These are phyloP conservation scores for Cairina moschata DNA, from an alignment of 2,113 vertebrate genomes.

Conservation along the genomic window DNA sequence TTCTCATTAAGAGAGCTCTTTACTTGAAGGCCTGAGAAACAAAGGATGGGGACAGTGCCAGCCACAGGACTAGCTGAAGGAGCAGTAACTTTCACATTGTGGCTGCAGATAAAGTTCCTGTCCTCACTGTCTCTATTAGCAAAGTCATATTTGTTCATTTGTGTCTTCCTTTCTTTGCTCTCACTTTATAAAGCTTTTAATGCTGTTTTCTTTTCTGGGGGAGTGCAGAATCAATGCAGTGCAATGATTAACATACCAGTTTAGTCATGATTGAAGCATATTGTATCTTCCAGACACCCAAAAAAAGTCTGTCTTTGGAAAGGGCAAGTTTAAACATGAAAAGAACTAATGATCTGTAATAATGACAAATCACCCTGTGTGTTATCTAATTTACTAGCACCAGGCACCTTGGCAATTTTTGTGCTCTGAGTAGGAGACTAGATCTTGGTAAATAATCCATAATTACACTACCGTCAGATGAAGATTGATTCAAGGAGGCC, in stretches of 20 bases:
- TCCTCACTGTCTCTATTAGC: background rate
- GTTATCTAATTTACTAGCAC: slow-evolving; percentile 58
- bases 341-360: slow-evolving; percentile 57
- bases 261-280: background rate
- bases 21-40: background rate
- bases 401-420: slow-evolving; percentile 11
- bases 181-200: background rate
- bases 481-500: slow-evolving; percentile 52
- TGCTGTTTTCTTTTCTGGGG: background rate
- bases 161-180: background rate
- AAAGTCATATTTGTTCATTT: background rate
- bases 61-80: background rate
- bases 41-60: background rate
- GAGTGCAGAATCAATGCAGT: background rate
- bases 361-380: slow-evolving; percentile 64
- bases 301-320: slow-evolving; percentile 13
- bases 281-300: background rate
- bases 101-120: background rate
- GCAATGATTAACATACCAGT: background rate
- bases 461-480: slow-evolving; percentile 23
- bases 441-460: slow-evolving; percentile 66
- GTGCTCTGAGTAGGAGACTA: slow-evolving; percentile 2
- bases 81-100: background rate
- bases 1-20: background rate
- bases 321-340: slow-evolving; percentile 57